Evolutionary conservation across 2,113 vertebrate species (phyloP).

Genomic region (Crotalus tigris): DNA sequence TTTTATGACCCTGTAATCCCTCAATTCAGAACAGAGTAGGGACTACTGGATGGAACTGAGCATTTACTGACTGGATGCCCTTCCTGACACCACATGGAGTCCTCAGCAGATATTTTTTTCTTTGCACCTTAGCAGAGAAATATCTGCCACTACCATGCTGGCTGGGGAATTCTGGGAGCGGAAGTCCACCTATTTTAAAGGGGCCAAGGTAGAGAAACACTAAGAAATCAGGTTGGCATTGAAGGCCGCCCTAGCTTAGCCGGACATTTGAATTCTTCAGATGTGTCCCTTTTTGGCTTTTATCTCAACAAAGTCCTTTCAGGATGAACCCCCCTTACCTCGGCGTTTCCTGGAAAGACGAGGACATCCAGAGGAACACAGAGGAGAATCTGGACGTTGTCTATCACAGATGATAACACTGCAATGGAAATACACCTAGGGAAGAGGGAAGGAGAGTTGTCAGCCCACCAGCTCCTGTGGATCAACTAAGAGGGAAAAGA

Average conservation of each 20-base stretch:
- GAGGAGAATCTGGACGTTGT: constrained; percentile 50
- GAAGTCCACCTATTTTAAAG: neutral
- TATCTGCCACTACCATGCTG: neutral
- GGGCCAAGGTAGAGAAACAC: neutral
- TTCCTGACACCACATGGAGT: neutral
- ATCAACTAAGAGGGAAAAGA: neutral
- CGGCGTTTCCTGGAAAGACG: constrained; percentile 46
- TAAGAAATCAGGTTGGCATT: neutral
- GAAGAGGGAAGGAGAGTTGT: neutral
- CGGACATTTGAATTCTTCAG: neutral
- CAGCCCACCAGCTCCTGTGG: neutral
- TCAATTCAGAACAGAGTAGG: neutral
- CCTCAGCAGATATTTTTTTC: neutral
- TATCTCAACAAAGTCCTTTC: neutral
- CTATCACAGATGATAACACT: constrained; percentile 62
- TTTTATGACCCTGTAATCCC: neutral
- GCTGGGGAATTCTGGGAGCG: neutral
- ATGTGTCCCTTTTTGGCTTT: neutral
- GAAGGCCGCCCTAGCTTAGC: neutral
- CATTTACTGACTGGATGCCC: neutral
- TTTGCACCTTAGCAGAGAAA: neutral
- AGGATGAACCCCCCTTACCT: constrained; percentile 54
- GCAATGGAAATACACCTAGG: constrained; percentile 75
- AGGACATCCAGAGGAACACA: constrained; percentile 65
- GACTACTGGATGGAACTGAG: neutral